Percentiles rank a stretch among this genome's conserved stretches.
These are phyloP conservation scores for Pandemis cinnamomeana DNA, from an alignment of 2,888 invertebrate species.

Conservation along the genomic window DNA sequence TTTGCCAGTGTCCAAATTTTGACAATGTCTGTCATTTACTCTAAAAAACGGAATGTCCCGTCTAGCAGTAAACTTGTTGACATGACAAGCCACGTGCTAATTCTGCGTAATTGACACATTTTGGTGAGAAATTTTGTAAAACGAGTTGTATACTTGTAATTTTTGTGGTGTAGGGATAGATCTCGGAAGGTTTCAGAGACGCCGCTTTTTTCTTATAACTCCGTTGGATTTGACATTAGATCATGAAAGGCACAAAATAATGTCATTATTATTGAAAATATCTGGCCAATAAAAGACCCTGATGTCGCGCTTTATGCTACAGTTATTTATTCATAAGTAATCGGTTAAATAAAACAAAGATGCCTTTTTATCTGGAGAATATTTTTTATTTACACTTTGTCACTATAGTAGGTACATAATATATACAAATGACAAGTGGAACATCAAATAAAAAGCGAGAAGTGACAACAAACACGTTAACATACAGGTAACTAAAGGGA, in stretches of 20 bases:
- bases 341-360: conserved; percentile 63
- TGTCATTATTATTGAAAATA: conserved; percentile 29
- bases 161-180: too few species aligned
- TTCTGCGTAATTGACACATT: too few species aligned
- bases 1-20: too few species aligned
- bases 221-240: neutral
- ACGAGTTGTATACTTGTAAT: too few species aligned
- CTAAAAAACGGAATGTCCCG: too few species aligned
- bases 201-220: too few species aligned
- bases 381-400: conserved; percentile 80
- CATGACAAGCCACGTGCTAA: too few species aligned
- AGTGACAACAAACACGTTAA: conserved; percentile 48
- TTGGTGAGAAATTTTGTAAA: too few species aligned
- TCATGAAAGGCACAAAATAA: neutral
- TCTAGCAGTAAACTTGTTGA: too few species aligned
- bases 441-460: conserved; percentile 58
- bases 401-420: conserved; percentile 62
- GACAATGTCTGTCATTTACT: too few species aligned
- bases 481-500: conserved; percentile 43
- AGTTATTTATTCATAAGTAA: conserved; percentile 53
- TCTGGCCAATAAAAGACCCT: conserved; percentile 12
- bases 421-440: conserved; percentile 72
- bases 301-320: conserved; percentile 46
- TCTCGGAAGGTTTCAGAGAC: too few species aligned
- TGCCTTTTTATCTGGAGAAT: conserved; percentile 65